Evolutionary conservation across 2,888 invertebrate species (phyloP), one percentile per base, ranked within the genome.

Genomic region (Melipona beecheii): DNA sequence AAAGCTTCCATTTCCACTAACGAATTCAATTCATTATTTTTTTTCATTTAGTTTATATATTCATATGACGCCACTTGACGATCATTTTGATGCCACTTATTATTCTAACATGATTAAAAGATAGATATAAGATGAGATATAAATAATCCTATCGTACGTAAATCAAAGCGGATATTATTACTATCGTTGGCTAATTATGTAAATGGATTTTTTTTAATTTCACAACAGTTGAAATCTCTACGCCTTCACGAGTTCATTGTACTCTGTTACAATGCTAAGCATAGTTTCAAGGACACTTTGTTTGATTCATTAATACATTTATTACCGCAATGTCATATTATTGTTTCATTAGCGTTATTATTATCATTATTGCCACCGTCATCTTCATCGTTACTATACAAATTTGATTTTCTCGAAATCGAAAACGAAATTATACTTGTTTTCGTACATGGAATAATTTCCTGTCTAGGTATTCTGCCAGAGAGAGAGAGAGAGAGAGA

Each of bases 1-100:
- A 70, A 88, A 89, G 78, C 64, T 81, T 81, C 52, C 52, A 74
- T 74, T 73, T 62, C 49, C 77, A 68, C 64, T 73, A 78, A 71
- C 83, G n/a, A 56, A n/a, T 56, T n/a, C 15, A 15, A 56, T 4
- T 17, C 64, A 49, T 73, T 68, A 78, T 75, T 77, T 78, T 84
- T 83, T 75, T 81, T 75, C 75, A 73, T 43, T 43, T 43, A 43
- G 43, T 43, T 43, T 43, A 9, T 43, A 43, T 9, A 9, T 43
- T 43, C 43, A 2, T 2, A 9, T 43, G 43, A 43, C 43, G 11
- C 43, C 43, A 9, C 43, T 43, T 9, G 43, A 43, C 56, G 49
- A 68, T 58, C 66, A 19, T 62, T 64, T 49, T 58, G 78, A 76
- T 82, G 80, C 64, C 71, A 31, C 69, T 62, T 62, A 19, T 2